phyloP scores from a whole-genome alignment of 37 sponge, comb jelly and placozoan species.

The Aplysina aerophoba region DNA sequence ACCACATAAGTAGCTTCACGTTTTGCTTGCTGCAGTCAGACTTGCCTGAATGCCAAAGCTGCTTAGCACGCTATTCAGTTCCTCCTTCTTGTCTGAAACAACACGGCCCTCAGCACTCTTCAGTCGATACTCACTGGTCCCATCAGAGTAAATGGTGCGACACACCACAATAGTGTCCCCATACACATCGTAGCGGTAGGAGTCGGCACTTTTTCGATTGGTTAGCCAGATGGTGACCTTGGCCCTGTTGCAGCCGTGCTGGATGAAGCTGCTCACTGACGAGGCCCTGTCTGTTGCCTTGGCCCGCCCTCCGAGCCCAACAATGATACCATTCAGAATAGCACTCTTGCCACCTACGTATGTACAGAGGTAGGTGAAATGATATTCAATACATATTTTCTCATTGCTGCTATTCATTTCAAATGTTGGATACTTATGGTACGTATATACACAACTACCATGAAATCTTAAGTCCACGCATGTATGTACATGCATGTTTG shows the following conservation, averaged over 20 bases:
- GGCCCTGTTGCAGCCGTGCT: conserved; percentile 68
- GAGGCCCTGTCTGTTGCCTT: conserved; percentile 78
- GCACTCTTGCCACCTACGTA: conserved; percentile 99
- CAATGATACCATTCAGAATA: conserved; percentile 91
- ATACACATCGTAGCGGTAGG: conserved; percentile 69
- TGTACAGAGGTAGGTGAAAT: too few relatives aligned
- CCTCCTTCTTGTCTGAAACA: conserved; percentile 86
- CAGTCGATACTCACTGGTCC: conserved; percentile 79
- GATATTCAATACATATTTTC: too few relatives aligned
- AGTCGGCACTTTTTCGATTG: conserved; percentile 64
- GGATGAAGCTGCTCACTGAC: conserved; percentile 87
- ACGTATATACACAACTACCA: too few relatives aligned
- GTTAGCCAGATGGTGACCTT: conserved; percentile 65
- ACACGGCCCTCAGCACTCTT: conserved; percentile 47
- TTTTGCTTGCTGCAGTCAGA: background rate
- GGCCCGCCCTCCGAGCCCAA: conserved; percentile 92
- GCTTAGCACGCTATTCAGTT: conserved; percentile 75
- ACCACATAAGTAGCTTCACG: too few relatives aligned
- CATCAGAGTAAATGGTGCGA: conserved; percentile 69
- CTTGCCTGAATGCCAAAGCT: conserved; percentile 88
- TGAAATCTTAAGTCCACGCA: too few relatives aligned
- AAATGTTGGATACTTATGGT: too few relatives aligned
- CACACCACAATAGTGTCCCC: conserved; percentile 74
- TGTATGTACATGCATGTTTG: too few relatives aligned
- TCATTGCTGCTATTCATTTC: too few relatives aligned